Evolutionary conservation across 2,888 invertebrate genomes (phyloP).

Genomic region (Electrophaes corylata): DNA sequence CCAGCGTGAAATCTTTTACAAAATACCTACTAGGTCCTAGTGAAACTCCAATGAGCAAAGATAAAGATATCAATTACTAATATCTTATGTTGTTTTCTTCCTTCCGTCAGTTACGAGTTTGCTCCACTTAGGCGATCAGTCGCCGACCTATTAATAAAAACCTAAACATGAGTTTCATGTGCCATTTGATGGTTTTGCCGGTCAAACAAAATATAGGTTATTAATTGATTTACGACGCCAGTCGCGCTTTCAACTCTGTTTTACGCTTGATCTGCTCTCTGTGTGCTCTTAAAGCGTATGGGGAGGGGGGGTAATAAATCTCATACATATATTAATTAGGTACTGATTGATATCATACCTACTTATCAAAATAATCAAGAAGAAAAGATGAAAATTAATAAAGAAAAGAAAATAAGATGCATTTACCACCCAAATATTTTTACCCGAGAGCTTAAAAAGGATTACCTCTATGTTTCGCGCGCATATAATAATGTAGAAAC

Average conservation of each 20-base stretch:
- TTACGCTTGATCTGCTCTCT: conserved; percentile 50
- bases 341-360: neutral
- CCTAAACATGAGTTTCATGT: conserved; percentile 39
- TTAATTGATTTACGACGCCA: conserved; percentile 54
- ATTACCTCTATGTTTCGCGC: no score
- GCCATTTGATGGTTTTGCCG: conserved; percentile 44
- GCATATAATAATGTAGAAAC: no score
- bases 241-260: conserved; percentile 42
- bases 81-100: conserved; percentile 42
- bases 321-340: neutral
- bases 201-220: conserved; percentile 38
- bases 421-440: no score
- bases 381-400: no score
- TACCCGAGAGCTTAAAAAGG: no score
- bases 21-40: no score
- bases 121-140: conserved; percentile 54
- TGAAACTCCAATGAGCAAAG: no score
- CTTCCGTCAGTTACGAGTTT: conserved; percentile 56
- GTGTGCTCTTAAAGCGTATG: conserved; percentile 40
- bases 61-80: conserved; percentile 48
- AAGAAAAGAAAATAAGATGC: no score
- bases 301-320: conserved; percentile 47
- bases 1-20: no score
- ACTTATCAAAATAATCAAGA: neutral
- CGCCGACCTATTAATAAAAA: conserved; percentile 54